A percentile compares a stretch with the other conserved stretches of the same genome.
Evolutionary conservation across 2,888 invertebrate genomes (phyloP).

Genomic region (Lasioglossum figueresi): DNA sequence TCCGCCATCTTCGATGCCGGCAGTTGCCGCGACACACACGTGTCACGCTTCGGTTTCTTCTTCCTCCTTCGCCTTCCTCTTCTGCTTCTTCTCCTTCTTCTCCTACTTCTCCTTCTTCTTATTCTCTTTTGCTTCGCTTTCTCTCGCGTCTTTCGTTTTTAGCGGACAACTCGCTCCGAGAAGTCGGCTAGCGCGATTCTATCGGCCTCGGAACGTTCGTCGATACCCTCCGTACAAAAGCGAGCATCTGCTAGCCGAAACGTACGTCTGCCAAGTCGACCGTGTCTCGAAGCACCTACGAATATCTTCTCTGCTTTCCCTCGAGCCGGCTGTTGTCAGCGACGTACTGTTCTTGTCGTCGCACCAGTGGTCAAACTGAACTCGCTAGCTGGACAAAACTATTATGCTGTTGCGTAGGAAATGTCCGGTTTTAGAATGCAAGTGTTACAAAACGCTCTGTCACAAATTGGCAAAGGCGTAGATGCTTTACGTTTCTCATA

Average conservation of each 20-base stretch:
- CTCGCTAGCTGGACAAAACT: background rate
- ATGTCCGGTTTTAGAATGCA: background rate
- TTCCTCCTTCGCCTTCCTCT: slow-evolving; percentile 11
- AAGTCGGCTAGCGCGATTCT: slow-evolving; percentile 39
- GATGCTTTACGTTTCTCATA: too few species aligned
- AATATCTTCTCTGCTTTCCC: slow-evolving; percentile 48
- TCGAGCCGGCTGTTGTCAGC: background rate
- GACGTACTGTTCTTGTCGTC: slow-evolving; percentile 16
- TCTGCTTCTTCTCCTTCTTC: background rate
- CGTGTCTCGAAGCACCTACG: slow-evolving; percentile 36
- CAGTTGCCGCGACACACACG: slow-evolving; percentile 30
- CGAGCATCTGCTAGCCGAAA: slow-evolving; percentile 47
- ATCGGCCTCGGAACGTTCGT: slow-evolving; percentile 57
- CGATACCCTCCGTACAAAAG: slow-evolving; percentile 51
- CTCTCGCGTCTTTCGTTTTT: background rate
- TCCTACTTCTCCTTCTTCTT: background rate
- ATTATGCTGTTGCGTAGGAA: background rate
- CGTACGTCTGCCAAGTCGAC: slow-evolving; percentile 57
- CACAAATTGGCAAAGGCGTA: too few species aligned
- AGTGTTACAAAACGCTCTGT: too few species aligned
- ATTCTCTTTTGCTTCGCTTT: background rate
- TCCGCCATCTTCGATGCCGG: slow-evolving; percentile 5
- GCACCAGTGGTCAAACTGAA: background rate
- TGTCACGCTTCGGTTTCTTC: slow-evolving; percentile 14
- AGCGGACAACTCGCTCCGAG: background rate